Percentiles rank a stretch among this genome's conserved stretches.
phyloP scores from a whole-genome alignment of 1,140 invertebrate genomes.

The Rhagoletis zephyria region DNA sequence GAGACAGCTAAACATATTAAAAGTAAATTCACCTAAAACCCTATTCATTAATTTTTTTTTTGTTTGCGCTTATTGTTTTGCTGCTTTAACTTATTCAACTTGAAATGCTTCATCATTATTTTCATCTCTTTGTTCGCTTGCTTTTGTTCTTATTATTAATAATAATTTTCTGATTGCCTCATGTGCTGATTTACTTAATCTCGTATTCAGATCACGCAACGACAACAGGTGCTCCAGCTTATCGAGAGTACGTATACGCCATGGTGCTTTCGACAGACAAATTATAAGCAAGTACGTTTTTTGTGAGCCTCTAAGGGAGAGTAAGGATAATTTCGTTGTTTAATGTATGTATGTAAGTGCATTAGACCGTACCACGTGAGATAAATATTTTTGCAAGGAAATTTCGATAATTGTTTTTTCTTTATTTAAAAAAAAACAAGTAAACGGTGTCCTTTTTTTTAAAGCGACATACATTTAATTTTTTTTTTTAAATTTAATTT shows the following conservation, averaged over 20 bases:
- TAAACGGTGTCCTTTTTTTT: too few species aligned
- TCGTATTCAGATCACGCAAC: conserved; percentile 33
- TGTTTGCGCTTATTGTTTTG: background rate
- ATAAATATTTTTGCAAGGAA: too few species aligned
- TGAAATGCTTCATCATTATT: too few species aligned
- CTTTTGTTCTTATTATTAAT: conserved; percentile 14
- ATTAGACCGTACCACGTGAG: too few species aligned
- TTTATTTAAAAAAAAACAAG: too few species aligned
- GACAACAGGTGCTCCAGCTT: conserved; percentile 34
- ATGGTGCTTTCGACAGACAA: background rate
- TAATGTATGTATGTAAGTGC: too few species aligned
- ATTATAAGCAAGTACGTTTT: background rate
- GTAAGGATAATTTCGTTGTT: too few species aligned
- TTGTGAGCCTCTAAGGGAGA: background rate
- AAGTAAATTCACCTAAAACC: background rate
- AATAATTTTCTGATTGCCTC: conserved; percentile 11
- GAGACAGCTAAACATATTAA: too few species aligned
- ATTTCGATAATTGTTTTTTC: too few species aligned
- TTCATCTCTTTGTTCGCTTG: background rate
- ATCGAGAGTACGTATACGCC: background rate
- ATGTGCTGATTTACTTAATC: conserved; percentile 25
- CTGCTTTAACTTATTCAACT: too few species aligned
- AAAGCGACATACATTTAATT: too few species aligned
- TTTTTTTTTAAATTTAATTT: too few species aligned
- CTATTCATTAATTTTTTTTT: background rate